phyloP scores from a whole-genome alignment of 2,888 invertebrate species.

The Loripinus fragilis region DNA sequence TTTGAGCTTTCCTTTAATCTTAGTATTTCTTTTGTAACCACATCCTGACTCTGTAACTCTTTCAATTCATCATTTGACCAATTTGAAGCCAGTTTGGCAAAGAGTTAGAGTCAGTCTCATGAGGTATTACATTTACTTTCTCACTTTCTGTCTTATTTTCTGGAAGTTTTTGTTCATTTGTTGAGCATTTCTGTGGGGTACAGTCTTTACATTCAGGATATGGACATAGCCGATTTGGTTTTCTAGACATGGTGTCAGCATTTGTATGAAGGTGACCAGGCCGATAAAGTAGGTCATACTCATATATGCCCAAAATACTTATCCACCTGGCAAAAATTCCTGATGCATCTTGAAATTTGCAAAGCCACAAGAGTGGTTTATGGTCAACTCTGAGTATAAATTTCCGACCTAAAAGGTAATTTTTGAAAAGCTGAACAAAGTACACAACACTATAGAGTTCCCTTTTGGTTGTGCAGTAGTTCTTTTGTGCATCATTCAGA shows the following conservation, averaged over 20 bases:
- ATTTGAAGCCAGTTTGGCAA: background rate
- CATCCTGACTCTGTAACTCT: background rate
- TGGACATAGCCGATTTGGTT: conserved; percentile 9
- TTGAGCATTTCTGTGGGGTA: background rate
- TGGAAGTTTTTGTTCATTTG: background rate
- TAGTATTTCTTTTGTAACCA: background rate
- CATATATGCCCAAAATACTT: conserved; percentile 12
- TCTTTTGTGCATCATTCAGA: too few relatives aligned
- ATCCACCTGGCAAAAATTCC: conserved; percentile 20
- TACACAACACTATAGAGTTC: too few relatives aligned
- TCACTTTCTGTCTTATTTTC: background rate
- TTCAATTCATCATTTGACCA: background rate
- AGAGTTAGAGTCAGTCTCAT: too few relatives aligned
- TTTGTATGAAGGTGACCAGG: conserved; percentile 14
- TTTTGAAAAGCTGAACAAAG: conserved; percentile 23
- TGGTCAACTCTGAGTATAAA: conserved; percentile 20
- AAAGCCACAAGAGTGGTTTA: background rate
- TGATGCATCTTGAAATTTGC: too few relatives aligned
- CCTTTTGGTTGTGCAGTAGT: too few relatives aligned
- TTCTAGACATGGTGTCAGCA: too few relatives aligned
- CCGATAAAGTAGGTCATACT: conserved; percentile 16
- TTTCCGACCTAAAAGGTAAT: conserved; percentile 24
- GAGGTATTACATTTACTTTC: too few relatives aligned
- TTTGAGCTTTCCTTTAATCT: background rate
- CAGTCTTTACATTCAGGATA: conserved; percentile 19